phyloP scores from a whole-genome alignment of 1,140 invertebrate genomes.

The Philopotamus ludificatus region DNA sequence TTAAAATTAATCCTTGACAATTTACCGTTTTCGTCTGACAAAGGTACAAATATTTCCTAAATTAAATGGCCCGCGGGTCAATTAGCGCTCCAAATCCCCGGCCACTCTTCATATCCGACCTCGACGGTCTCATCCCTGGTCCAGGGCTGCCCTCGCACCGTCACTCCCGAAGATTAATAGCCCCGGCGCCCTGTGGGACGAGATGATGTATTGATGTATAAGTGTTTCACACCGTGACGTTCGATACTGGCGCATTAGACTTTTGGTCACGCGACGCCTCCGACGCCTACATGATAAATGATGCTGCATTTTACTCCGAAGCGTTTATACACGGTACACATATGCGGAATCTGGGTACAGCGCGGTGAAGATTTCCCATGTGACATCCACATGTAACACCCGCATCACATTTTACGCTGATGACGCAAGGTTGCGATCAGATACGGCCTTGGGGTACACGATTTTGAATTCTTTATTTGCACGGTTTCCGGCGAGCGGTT shows the following conservation, averaged over 20 bases:
- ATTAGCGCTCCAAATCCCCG: background rate
- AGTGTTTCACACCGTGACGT: background rate
- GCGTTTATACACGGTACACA: too few species aligned
- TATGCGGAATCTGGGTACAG: background rate
- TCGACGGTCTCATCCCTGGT: background rate
- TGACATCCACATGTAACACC: too few species aligned
- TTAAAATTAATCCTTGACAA: too few species aligned
- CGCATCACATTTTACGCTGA: slow-evolving; percentile 1
- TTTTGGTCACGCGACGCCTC: too few species aligned
- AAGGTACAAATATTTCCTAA: too few species aligned
- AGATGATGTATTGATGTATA: slow-evolving; percentile 5
- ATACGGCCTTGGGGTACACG: background rate
- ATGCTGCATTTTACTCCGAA: slow-evolving; percentile 22
- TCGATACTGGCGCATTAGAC: slow-evolving; percentile 5
- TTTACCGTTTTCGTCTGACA: too few species aligned
- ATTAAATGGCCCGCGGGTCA: slow-evolving; percentile 4
- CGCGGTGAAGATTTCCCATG: slow-evolving; percentile 29
- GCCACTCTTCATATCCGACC: background rate
- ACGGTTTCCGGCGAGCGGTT: too few species aligned
- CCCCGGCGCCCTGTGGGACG: background rate
- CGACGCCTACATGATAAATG: slow-evolving; percentile 32
- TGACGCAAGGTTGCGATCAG: slow-evolving; percentile 13
- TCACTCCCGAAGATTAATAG: slow-evolving; percentile 1
- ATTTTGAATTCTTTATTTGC: too few species aligned
- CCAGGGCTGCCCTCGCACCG: background rate